A percentile compares a stretch with the other conserved stretches of the same genome.
These are phyloP conservation scores for Trichogramma dendrolimi DNA, from an alignment of 2,888 invertebrate species.

Conservation along the genomic window DNA sequence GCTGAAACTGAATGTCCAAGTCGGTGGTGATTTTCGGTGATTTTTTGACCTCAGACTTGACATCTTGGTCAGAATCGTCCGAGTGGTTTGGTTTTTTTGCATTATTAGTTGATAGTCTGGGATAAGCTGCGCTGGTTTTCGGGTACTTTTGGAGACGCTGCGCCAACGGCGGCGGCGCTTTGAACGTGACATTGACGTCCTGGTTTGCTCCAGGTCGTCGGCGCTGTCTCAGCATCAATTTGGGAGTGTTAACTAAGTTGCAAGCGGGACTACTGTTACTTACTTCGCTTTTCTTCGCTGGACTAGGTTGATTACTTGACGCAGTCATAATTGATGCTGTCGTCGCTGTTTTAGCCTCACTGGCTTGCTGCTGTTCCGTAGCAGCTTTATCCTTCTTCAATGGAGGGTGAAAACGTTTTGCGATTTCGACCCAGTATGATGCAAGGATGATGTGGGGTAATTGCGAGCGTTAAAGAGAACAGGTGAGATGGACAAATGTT, in stretches of 20 bases:
- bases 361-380: slow-evolving; percentile 18
- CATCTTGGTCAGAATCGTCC: slow-evolving; percentile 13
- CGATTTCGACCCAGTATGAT: no score
- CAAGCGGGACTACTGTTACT: slow-evolving; percentile 36
- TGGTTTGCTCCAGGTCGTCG: slow-evolving; percentile 26
- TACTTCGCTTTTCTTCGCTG: slow-evolving; percentile 41
- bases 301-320: not conserved
- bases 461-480: slow-evolving; percentile 22
- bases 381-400: no score
- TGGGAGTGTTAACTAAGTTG: slow-evolving; percentile 39
- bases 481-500: no score
- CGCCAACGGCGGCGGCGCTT: slow-evolving; percentile 24
- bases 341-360: slow-evolving; percentile 4
- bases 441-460: no score
- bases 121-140: slow-evolving; percentile 38
- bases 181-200: not conserved
- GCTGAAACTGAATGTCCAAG: slow-evolving; percentile 45
- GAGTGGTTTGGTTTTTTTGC: slow-evolving; percentile 2
- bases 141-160: slow-evolving; percentile 42
- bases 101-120: slow-evolving; percentile 34
- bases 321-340: not conserved
- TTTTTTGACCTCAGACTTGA: slow-evolving; percentile 16
- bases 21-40: slow-evolving; percentile 37
- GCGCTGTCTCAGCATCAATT: slow-evolving; percentile 43
- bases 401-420: no score